These are phyloP conservation scores for Paradoxurus hermaphroditus DNA, from an alignment of 2,113 vertebrate genomes.

Conservation along the genomic window DNA sequence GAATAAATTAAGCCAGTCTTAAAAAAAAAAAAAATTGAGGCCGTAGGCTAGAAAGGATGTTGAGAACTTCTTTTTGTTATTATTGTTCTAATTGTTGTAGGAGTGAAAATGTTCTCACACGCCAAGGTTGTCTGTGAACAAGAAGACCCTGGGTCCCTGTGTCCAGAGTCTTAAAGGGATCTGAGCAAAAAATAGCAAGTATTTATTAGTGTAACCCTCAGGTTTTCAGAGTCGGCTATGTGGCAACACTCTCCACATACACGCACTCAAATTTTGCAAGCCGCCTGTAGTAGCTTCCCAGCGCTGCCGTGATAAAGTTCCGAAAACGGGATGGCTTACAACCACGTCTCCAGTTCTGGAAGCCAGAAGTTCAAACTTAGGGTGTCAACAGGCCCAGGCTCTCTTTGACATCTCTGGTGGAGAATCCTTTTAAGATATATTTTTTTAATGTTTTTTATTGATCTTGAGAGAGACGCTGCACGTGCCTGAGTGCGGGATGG, in stretches of 20 bases:
- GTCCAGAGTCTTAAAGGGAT: not conserved
- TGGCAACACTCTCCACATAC: not conserved
- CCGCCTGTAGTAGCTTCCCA: not conserved
- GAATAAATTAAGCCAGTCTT: slow-evolving; percentile 51
- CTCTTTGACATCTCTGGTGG: not conserved
- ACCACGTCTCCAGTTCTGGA: not conserved
- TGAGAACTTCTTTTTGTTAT: not conserved
- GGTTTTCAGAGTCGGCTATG: not conserved
- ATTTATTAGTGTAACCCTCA: not conserved
- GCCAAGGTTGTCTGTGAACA: not conserved
- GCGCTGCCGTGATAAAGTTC: not conserved
- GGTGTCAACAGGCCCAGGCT: not conserved
- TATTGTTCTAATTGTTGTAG: not conserved
- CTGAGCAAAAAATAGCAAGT: not conserved
- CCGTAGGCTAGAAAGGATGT: not conserved
- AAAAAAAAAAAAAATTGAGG: not conserved
- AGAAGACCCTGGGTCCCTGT: not conserved
- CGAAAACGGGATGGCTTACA: not conserved
- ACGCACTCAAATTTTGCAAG: not conserved
- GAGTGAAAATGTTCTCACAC: not conserved
- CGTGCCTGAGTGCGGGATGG: too few relatives aligned
- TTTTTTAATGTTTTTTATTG: too few relatives aligned
- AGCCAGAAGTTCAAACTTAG: not conserved
- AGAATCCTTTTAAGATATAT: not conserved
- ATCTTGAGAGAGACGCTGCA: too few relatives aligned